Percentiles rank a stretch among this genome's conserved stretches.
Conservation (phyloP, 2,113 vertebrate species). For the Petrocephalus zakoni region DNA sequence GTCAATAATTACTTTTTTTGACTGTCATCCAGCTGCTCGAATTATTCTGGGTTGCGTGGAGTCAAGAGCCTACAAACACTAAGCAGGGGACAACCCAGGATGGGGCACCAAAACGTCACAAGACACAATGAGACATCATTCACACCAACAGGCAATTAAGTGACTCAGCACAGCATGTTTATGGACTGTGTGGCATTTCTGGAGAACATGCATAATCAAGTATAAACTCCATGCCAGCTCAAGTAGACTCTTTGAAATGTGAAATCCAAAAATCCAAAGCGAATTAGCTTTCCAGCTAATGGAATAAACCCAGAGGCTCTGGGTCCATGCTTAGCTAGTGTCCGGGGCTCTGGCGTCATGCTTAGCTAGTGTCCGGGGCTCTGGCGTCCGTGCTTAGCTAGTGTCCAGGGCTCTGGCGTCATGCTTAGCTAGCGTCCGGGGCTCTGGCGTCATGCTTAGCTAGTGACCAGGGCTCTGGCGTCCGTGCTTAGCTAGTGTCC, state of each 20-base stretch:
- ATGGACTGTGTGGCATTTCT: not conserved
- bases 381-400: not conserved
- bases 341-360: not conserved
- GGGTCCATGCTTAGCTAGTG: not conserved
- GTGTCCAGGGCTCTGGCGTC: not conserved
- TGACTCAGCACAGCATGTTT: not conserved
- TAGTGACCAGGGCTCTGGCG: no score
- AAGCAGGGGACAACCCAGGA: no score
- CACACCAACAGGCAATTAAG: not conserved
- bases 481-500: no score
- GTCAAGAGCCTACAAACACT: not conserved
- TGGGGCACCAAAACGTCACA: no score
- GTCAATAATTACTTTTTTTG: not conserved
- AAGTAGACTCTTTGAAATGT: not conserved
- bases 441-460: not conserved
- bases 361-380: not conserved
- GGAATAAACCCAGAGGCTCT: not conserved
- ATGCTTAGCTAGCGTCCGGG: not conserved
- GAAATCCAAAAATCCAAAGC: not conserved
- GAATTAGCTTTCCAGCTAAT: not conserved
- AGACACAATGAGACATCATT: not conserved
- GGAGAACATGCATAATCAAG: not conserved
- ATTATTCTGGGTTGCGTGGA: not conserved
- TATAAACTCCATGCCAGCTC: not conserved
- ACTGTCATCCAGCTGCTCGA: not conserved